These are phyloP conservation scores for Xestoiulus laeticollis DNA, from an alignment of 2,888 invertebrate genomes.

Conservation along the genomic window DNA sequence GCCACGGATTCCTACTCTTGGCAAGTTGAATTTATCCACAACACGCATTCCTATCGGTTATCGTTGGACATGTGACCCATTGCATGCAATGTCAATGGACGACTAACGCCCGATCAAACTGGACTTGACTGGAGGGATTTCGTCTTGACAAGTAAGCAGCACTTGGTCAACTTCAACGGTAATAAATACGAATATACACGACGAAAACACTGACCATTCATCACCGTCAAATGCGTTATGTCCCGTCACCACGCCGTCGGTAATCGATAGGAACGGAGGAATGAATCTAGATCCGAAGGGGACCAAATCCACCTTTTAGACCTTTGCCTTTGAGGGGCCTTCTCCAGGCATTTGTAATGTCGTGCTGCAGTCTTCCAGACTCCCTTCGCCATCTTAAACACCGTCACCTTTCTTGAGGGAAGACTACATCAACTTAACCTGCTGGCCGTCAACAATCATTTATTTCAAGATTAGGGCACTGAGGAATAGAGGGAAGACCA, in stretches of 20 bases:
- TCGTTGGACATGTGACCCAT: background rate
- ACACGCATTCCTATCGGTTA: background rate
- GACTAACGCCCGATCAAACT: background rate
- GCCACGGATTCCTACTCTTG: background rate
- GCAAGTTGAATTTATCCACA: background rate
- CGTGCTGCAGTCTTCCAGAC: background rate
- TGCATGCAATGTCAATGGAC: background rate
- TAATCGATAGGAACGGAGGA: background rate
- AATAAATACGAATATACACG: conserved; percentile 17
- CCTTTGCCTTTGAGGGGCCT: conserved; percentile 26
- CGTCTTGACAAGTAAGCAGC: background rate
- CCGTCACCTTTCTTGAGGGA: conserved; percentile 26
- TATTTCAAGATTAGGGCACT: background rate
- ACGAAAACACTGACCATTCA: background rate
- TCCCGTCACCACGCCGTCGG: background rate
- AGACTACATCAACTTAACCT: conserved; percentile 26
- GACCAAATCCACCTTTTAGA: background rate
- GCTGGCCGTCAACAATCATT: background rate
- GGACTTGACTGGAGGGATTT: conserved; percentile 1
- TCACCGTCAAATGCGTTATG: conserved; percentile 2
- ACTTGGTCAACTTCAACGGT: background rate
- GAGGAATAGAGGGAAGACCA: background rate
- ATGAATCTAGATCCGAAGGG: background rate
- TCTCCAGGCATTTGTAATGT: background rate
- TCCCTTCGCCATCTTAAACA: background rate